These are phyloP conservation scores for Vidua chalybeata DNA, from an alignment of 2,113 vertebrate genomes.

Conservation along the genomic window DNA sequence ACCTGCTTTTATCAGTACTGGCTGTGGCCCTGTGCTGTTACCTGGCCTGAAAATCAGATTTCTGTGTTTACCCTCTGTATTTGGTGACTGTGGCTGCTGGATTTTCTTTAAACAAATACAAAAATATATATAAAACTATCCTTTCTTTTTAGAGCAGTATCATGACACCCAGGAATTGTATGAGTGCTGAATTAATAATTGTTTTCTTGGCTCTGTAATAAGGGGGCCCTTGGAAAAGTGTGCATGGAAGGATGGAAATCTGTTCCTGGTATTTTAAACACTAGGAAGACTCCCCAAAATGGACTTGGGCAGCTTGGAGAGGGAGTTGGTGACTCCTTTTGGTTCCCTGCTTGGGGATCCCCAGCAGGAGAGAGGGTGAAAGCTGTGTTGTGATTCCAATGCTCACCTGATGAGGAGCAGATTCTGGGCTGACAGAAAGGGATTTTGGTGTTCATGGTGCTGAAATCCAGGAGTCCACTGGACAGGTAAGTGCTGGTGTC, in stretches of 20 bases:
- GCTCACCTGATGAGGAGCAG: rapidly evolving
- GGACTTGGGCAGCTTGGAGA: neutral
- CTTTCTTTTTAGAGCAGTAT: neutral
- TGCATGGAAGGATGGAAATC: neutral
- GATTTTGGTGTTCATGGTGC: neutral
- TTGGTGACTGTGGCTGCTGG: neutral
- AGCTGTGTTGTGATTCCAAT: neutral
- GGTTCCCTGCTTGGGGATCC: rapidly evolving
- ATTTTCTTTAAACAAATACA: neutral
- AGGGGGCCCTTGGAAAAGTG: neutral
- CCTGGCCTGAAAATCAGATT: neutral
- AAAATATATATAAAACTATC: neutral
- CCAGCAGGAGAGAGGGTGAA: neutral
- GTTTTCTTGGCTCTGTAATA: neutral
- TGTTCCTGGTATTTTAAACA: neutral
- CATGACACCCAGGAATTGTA: neutral
- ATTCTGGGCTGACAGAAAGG: neutral
- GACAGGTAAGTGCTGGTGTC: neutral
- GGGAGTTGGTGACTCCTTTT: neutral
- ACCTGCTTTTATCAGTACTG: too few relatives aligned
- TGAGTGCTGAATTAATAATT: neutral
- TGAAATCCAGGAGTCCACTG: neutral
- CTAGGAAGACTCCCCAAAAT: neutral
- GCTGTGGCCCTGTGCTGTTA: neutral
- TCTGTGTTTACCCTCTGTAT: neutral